Percentiles rank a stretch among this genome's conserved stretches.
Conservation (phyloP, 2,888 invertebrate species). For the Protodeltote pygarga region DNA sequence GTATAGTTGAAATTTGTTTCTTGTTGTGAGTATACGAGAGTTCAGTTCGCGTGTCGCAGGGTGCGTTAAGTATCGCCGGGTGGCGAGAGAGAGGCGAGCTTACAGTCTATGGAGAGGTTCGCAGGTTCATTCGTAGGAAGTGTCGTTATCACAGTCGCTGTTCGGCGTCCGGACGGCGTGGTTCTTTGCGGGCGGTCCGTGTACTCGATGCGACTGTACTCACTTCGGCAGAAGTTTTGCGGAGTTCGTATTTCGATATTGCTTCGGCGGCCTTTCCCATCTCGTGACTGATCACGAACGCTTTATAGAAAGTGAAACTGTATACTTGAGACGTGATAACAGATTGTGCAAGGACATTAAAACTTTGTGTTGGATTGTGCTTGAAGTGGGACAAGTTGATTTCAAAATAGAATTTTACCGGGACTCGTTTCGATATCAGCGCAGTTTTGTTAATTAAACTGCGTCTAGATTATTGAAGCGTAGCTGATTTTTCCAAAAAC, state of each 20-base stretch:
- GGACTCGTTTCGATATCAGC: constrained; percentile 82
- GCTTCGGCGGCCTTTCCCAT: constrained; percentile 63
- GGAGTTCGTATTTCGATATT: constrained; percentile 72
- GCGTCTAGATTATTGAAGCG: constrained; percentile 80
- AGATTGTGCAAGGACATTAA: constrained; percentile 71
- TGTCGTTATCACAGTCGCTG: constrained; percentile 86
- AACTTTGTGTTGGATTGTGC: constrained; percentile 69
- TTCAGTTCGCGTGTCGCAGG: constrained; percentile 58
- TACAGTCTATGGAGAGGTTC: constrained; percentile 75
- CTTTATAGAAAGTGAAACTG: constrained; percentile 78
- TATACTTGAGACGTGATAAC: constrained; percentile 69
- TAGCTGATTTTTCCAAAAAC: constrained; percentile 60
- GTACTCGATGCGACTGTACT: constrained; percentile 54
- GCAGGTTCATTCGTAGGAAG: constrained; percentile 81
- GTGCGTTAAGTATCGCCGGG: constrained; percentile 65
- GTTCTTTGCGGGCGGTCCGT: constrained; percentile 61
- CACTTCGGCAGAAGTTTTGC: constrained; percentile 78
- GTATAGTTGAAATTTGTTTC: constrained; percentile 66
- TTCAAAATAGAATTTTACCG: constrained; percentile 63
- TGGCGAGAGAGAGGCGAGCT: constrained; percentile 78
- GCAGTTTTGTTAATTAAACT: constrained; percentile 80
- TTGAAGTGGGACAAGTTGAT: constrained; percentile 62
- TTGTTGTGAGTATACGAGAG: constrained; percentile 63
- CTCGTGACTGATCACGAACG: constrained; percentile 71
- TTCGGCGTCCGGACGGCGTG: constrained; percentile 80